A percentile compares a stretch with the other conserved stretches of the same genome.
Evolutionary conservation across 2,888 invertebrate genomes (phyloP).

Genomic region (Brachypalpus laphriformis): DNA sequence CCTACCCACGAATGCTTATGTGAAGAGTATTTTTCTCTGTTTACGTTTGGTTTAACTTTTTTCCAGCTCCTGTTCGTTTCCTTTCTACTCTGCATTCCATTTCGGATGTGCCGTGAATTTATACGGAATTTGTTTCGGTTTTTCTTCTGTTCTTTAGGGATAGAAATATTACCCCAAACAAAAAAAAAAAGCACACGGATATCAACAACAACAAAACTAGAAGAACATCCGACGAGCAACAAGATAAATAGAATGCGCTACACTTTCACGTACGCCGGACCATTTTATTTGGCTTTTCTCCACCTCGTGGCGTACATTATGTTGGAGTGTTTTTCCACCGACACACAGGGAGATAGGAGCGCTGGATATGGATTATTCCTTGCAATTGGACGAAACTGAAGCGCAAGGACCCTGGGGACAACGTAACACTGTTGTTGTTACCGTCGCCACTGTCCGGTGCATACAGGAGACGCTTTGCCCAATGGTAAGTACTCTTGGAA

Average conservation of each 20-base stretch:
- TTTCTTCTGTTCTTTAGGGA: neutral
- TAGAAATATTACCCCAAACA: slow-evolving; percentile 12
- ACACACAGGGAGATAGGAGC: neutral
- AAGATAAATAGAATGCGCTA: slow-evolving; percentile 47
- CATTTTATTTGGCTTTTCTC: slow-evolving; percentile 57
- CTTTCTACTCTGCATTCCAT: slow-evolving; percentile 46
- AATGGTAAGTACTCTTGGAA: slow-evolving; percentile 59
- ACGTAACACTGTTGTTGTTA: slow-evolving; percentile 48
- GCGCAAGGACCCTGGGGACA: slow-evolving; percentile 41
- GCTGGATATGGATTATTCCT: slow-evolving; percentile 13
- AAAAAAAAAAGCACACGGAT: neutral
- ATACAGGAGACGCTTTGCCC: slow-evolving; percentile 29
- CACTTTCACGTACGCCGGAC: slow-evolving; percentile 56
- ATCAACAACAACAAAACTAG: slow-evolving; percentile 1
- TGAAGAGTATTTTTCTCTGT: slow-evolving; percentile 58
- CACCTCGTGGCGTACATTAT: slow-evolving; percentile 49
- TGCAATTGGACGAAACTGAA: slow-evolving; percentile 27
- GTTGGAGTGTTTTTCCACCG: slow-evolving; percentile 34
- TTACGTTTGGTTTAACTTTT: slow-evolving; percentile 61
- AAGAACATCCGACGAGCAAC: slow-evolving; percentile 32
- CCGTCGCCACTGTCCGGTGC: slow-evolving; percentile 5
- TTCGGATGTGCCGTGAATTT: slow-evolving; percentile 70
- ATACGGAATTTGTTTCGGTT: slow-evolving; percentile 54
- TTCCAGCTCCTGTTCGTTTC: slow-evolving; percentile 8
- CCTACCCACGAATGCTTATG: slow-evolving; percentile 51